phyloP scores from a whole-genome alignment of 2,113 vertebrate genomes.

The Calypte anna region DNA sequence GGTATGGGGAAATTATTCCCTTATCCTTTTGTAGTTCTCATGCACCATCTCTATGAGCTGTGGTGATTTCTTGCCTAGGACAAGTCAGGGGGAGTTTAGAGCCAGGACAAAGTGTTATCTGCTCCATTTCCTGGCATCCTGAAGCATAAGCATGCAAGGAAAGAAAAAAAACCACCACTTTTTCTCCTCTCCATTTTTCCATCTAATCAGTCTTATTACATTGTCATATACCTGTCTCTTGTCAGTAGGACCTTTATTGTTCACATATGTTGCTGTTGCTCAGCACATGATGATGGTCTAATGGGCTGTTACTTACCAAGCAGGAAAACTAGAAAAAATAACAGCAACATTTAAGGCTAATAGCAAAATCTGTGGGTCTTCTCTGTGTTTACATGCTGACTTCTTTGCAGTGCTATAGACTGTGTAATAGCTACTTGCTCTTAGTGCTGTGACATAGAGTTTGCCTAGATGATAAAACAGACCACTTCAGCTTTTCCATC shows the following conservation, averaged over 20 bases:
- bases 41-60: not conserved
- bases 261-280: not conserved
- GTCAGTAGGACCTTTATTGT: not conserved
- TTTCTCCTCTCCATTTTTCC: not conserved
- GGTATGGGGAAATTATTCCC: not conserved
- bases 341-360: not conserved
- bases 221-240: not conserved
- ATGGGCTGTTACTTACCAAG: not conserved
- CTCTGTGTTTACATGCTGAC: not conserved
- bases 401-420: not conserved
- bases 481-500: not conserved
- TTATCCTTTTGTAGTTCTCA: not conserved
- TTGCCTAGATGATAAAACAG: not conserved
- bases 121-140: not conserved
- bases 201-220: not conserved
- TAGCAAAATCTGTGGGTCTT: not conserved
- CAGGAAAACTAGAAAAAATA: not conserved
- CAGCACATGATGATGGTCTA: not conserved
- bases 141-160: not conserved
- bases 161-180: not conserved
- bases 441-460: not conserved
- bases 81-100: not conserved
- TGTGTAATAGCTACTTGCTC: not conserved
- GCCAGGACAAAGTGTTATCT: not conserved
- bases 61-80: not conserved